Percentiles rank a stretch among this genome's conserved stretches.
These are phyloP conservation scores for Salticus scenicus DNA, from an alignment of 2,888 invertebrate genomes.

Conservation along the genomic window DNA sequence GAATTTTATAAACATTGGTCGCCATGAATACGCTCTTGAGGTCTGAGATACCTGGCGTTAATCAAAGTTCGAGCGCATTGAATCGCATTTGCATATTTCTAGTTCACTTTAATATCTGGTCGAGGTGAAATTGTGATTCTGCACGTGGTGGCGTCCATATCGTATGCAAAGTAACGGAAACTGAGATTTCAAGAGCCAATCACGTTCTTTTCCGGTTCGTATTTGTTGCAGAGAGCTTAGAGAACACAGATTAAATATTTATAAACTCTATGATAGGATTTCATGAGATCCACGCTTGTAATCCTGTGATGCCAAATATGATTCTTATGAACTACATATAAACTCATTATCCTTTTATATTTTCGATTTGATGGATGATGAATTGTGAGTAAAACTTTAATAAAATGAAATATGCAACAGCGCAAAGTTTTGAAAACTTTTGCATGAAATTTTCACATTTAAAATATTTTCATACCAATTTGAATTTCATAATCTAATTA, in stretches of 20 bases:
- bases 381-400: too few species aligned
- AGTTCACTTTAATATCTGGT: constrained; percentile 48
- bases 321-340: background rate
- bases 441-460: too few species aligned
- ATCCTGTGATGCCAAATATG: background rate
- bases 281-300: background rate
- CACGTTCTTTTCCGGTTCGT: background rate
- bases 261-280: constrained; percentile 5
- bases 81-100: constrained; percentile 54
- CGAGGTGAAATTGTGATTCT: constrained; percentile 50
- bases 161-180: constrained; percentile 15
- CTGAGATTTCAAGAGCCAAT: background rate
- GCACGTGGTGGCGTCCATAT: constrained; percentile 4
- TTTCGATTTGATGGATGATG: too few species aligned
- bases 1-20: constrained; percentile 68
- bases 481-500: too few species aligned
- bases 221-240: background rate
- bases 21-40: constrained; percentile 34
- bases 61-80: constrained; percentile 57
- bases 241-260: background rate
- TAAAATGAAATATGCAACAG: too few species aligned
- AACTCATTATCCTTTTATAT: background rate
- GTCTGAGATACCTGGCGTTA: constrained; percentile 35
- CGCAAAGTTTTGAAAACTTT: too few species aligned
- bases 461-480: too few species aligned